phyloP scores from a whole-genome alignment of 2,888 invertebrate species.

The Drosophila monieri region DNA sequence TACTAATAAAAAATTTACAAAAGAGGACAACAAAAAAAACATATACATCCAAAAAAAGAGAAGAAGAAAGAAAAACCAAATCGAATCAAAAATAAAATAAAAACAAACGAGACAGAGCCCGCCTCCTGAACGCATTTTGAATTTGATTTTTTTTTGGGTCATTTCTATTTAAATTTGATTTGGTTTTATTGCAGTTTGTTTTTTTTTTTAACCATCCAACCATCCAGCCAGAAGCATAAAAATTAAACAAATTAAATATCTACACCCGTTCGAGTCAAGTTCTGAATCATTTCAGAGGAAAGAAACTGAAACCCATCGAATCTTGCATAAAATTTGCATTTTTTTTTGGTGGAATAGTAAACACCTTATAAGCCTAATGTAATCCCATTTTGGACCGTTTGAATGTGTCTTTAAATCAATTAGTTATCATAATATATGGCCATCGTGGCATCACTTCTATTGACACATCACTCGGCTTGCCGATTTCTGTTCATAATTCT shows the following conservation, averaged over 20 bases:
- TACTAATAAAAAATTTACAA: constrained; percentile 19
- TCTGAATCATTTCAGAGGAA: constrained; percentile 24
- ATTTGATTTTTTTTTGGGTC: constrained; percentile 45
- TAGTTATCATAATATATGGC: constrained; percentile 49
- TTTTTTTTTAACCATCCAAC: constrained; percentile 30
- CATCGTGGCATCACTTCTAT: constrained; percentile 16
- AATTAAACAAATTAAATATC: constrained; percentile 52
- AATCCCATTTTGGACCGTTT: constrained; percentile 50
- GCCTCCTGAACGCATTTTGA: constrained; percentile 1
- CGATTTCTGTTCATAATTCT: constrained; percentile 7
- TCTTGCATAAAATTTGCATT: constrained; percentile 36
- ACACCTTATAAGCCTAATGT: constrained; percentile 78
- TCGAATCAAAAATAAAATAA: constrained; percentile 27
- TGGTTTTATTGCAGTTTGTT: constrained; percentile 56
- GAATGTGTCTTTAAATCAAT: constrained; percentile 71
- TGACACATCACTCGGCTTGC: neutral
- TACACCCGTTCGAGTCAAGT: neutral
- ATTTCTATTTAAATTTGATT: constrained; percentile 62
- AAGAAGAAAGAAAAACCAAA: constrained; percentile 4
- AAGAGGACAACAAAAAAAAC: constrained; percentile 6
- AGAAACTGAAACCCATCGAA: neutral
- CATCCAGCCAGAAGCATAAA: constrained; percentile 29
- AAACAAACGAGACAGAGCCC: constrained; percentile 7
- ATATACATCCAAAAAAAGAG: neutral
- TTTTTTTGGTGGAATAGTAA: constrained; percentile 45